These are phyloP conservation scores for Hepsetus odoe DNA, from an alignment of 2,113 vertebrate genomes.

Conservation along the genomic window DNA sequence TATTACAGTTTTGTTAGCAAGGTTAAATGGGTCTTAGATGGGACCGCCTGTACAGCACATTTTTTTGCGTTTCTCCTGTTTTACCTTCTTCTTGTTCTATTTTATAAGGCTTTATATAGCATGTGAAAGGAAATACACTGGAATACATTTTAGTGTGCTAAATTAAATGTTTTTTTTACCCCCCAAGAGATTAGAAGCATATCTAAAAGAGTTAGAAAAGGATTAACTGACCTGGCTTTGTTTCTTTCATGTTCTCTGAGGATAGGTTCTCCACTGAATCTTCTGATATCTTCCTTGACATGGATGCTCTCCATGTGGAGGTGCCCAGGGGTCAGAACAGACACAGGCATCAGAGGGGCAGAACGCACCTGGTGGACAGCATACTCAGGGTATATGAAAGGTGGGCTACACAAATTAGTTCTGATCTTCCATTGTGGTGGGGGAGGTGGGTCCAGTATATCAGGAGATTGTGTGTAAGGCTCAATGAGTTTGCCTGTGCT, in stretches of 20 bases:
- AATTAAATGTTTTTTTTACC: no score
- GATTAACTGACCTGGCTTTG: slow-evolving; percentile 31
- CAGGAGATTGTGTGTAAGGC: slow-evolving; percentile 42
- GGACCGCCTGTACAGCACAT: no score
- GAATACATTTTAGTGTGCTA: no score
- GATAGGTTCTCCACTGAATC: neutral
- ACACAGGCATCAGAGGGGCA: slow-evolving; percentile 8
- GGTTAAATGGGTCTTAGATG: no score
- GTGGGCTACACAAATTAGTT: slow-evolving; percentile 32
- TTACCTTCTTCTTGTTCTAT: no score
- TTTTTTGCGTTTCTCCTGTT: no score
- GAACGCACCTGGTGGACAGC: neutral
- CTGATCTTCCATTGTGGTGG: slow-evolving; percentile 12
- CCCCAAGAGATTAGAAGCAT: neutral
- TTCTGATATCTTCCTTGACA: neutral
- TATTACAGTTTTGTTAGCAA: no score
- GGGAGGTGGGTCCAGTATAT: slow-evolving; percentile 31
- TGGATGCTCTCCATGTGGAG: neutral
- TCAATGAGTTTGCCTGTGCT: slow-evolving; percentile 39
- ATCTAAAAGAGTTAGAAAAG: neutral
- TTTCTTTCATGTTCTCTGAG: slow-evolving; percentile 18
- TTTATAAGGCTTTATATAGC: neutral
- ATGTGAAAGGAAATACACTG: neutral
- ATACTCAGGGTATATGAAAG: slow-evolving; percentile 23
- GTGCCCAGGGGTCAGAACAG: neutral